Percentiles rank a stretch among this genome's conserved stretches.
Conservation (phyloP, 1,140 invertebrate species). For the Trachelipus rathkii region DNA sequence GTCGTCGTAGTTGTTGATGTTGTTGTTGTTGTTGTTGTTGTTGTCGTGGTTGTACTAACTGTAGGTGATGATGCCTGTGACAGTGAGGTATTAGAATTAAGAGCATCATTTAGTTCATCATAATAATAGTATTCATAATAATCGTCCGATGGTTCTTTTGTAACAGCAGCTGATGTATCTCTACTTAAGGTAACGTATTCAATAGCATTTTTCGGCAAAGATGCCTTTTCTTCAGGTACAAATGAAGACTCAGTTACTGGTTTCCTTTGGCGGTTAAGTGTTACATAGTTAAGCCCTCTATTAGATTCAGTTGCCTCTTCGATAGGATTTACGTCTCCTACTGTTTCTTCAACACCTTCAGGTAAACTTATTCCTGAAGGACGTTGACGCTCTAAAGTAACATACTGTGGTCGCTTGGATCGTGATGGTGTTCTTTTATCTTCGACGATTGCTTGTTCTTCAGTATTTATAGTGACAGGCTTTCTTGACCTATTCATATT, state of each 20-base stretch:
- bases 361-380: slow-evolving; percentile 21
- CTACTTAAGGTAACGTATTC: slow-evolving; percentile 35
- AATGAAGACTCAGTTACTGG: slow-evolving; percentile 29
- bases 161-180: too few species aligned
- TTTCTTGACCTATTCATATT: background rate
- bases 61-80: too few species aligned
- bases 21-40: slow-evolving; percentile 33
- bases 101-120: background rate
- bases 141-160: too few species aligned
- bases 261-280: slow-evolving; percentile 28
- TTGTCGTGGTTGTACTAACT: slow-evolving; percentile 13
- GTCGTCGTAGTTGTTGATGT: slow-evolving; percentile 20
- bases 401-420: background rate
- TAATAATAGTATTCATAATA: background rate
- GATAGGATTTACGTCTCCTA: background rate
- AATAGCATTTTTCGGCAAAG: slow-evolving; percentile 25
- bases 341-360: slow-evolving; percentile 17
- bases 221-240: background rate
- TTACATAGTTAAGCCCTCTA: slow-evolving; percentile 25
- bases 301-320: background rate
- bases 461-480: background rate
- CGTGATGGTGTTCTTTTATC: background rate
- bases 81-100: background rate
- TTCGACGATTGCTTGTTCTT: background rate
- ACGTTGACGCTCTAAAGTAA: slow-evolving; percentile 28